Percentiles rank a stretch among this genome's conserved stretches.
These are phyloP conservation scores for Andrena trimmerana DNA, from an alignment of 2,888 invertebrate genomes.

Conservation along the genomic window DNA sequence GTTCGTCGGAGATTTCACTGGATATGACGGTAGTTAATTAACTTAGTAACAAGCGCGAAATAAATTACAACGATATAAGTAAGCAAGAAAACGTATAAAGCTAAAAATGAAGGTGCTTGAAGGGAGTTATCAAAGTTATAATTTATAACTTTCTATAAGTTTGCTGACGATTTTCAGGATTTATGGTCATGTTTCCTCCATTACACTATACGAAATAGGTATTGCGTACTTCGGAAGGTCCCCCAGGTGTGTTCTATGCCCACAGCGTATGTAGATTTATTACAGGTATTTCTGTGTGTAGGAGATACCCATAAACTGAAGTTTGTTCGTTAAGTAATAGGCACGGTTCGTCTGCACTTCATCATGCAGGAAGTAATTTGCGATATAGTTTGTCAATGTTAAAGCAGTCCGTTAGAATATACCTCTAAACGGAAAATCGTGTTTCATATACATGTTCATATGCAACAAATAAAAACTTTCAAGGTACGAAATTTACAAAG, in stretches of 20 bases:
- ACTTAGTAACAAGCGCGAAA: too few species aligned
- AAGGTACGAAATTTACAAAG: neutral
- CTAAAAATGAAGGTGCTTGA: neutral
- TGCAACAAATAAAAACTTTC: too few species aligned
- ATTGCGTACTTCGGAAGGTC: neutral
- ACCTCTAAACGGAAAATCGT: neutral
- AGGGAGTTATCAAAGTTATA: neutral
- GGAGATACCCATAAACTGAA: neutral
- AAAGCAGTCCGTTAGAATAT: neutral
- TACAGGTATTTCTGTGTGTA: neutral
- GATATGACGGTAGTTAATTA: too few species aligned
- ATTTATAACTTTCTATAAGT: neutral
- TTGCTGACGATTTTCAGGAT: neutral
- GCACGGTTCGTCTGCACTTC: neutral
- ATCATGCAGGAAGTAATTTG: neutral
- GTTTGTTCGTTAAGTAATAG: constrained; percentile 1
- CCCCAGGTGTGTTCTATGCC: constrained; percentile 12
- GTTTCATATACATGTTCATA: neutral
- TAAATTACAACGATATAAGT: neutral
- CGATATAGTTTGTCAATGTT: neutral
- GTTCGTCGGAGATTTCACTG: too few species aligned
- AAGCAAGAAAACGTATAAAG: neutral
- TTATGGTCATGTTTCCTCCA: constrained; percentile 7
- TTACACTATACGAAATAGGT: constrained; percentile 13
- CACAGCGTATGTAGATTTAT: constrained; percentile 4